Evolutionary conservation across 2,797 vertebrate species (phyloP).

Genomic region (Yasuhikotakia modesta): DNA sequence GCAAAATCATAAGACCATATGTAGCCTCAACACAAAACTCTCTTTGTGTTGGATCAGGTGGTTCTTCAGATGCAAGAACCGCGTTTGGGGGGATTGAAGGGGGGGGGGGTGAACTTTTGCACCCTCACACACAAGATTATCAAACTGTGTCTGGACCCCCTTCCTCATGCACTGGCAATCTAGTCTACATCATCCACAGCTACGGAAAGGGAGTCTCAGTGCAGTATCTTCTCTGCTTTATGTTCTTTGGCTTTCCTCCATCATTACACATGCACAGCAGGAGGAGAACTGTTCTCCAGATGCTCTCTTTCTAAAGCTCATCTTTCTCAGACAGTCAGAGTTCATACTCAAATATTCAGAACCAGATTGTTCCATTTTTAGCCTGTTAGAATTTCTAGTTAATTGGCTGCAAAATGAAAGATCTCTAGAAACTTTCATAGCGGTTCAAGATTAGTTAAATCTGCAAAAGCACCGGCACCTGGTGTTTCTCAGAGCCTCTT

Average conservation of each 20-base stretch:
- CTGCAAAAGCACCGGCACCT: slow-evolving; percentile 13
- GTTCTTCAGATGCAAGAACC: slow-evolving; percentile 36
- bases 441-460: slow-evolving; percentile 19
- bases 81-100: too few relatives aligned
- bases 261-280: slow-evolving; percentile 33
- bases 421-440: slow-evolving; percentile 17
- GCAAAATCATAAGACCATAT: not conserved
- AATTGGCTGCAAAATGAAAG: slow-evolving; percentile 23
- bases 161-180: slow-evolving; percentile 24
- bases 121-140: slow-evolving; percentile 20
- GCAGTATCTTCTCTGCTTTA: slow-evolving; percentile 33
- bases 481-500: slow-evolving; percentile 24
- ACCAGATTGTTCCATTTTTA: slow-evolving; percentile 35
- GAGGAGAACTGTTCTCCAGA: slow-evolving; percentile 37
- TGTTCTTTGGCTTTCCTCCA: slow-evolving; percentile 35
- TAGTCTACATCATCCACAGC: slow-evolving; percentile 22
- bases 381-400: slow-evolving; percentile 8
- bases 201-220: slow-evolving; percentile 45
- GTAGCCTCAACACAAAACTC: slow-evolving; percentile 6
- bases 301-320: slow-evolving; percentile 5
- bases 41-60: slow-evolving; percentile 38
- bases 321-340: slow-evolving; percentile 25
- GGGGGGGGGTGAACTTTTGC: slow-evolving; percentile 33
- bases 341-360: slow-evolving; percentile 17
- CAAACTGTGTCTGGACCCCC: slow-evolving; percentile 25